Evolutionary conservation across 2,113 vertebrate genomes (phyloP).

Genomic region (Actenoides lindsayi): DNA sequence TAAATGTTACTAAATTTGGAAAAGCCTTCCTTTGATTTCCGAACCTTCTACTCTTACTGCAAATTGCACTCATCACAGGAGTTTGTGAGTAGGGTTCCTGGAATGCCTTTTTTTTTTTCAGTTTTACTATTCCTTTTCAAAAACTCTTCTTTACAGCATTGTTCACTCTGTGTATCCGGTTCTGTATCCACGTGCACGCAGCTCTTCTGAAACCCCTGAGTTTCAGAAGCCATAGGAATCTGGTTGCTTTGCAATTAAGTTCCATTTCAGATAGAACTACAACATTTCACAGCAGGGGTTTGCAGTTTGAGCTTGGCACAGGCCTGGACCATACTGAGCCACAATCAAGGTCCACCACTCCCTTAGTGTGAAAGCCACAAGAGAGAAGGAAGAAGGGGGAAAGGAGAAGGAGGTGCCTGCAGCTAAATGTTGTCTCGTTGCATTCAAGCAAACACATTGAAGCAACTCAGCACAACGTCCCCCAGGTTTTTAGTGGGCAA

Average conservation of each 20-base stretch:
- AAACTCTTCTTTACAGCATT: neutral
- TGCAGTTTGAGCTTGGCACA: neutral
- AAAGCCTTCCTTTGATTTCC: neutral
- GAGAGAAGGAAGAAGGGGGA: neutral
- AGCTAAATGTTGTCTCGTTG: neutral
- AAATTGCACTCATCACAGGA: neutral
- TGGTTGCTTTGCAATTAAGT: neutral
- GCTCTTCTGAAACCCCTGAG: neutral
- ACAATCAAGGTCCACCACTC: neutral
- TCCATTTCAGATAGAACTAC: neutral
- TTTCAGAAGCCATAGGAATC: neutral
- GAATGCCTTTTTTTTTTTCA: neutral
- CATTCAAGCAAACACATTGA: neutral
- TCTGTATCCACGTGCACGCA: neutral
- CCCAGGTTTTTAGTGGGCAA: neutral
- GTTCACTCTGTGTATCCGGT: neutral
- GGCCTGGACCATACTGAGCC: neutral
- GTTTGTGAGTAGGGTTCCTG: neutral
- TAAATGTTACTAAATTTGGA: neutral
- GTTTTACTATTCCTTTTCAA: neutral
- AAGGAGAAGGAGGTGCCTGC: neutral
- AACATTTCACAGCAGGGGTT: neutral
- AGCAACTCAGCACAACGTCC: neutral
- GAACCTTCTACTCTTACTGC: neutral
- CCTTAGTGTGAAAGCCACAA: neutral